phyloP scores from a whole-genome alignment of 2,888 invertebrate genomes.

The Parapristionchus giblindavisi region DNA sequence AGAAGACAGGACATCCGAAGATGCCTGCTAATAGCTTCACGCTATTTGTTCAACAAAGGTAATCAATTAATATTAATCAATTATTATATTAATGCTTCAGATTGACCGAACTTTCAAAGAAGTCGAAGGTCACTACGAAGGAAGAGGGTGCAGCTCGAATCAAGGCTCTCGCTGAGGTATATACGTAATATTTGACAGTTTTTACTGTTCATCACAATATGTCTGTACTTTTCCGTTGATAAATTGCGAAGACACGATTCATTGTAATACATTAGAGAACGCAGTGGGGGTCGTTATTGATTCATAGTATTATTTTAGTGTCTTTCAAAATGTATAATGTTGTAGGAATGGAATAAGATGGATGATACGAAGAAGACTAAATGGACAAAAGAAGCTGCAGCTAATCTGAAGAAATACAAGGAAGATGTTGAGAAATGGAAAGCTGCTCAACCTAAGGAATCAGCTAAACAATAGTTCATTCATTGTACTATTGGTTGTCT shows the following conservation, averaged over 20 bases:
- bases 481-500: not conserved
- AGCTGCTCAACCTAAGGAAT: constrained; percentile 1
- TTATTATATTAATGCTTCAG: not conserved
- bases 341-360: constrained; percentile 19
- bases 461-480: constrained; percentile 14
- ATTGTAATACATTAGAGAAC: no score
- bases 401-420: not conserved
- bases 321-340: not conserved
- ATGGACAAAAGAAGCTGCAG: constrained; percentile 4
- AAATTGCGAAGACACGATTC: no score
- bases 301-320: not conserved
- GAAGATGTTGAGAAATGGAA: constrained; percentile 20
- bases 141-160: not conserved
- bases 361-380: constrained; percentile 15
- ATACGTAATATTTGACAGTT: no score
- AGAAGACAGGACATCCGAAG: constrained; percentile 41
- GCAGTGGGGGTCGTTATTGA: no score
- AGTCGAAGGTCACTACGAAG: not conserved
- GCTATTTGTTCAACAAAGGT: constrained; percentile 42
- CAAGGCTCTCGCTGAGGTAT: constrained; percentile 8
- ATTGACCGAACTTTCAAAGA: not conserved
- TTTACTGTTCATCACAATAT: no score
- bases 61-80: not conserved
- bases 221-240: no score
- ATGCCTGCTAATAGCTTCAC: constrained; percentile 29